phyloP scores from a whole-genome alignment of 2,888 invertebrate species.

The Piscicola geometra region DNA sequence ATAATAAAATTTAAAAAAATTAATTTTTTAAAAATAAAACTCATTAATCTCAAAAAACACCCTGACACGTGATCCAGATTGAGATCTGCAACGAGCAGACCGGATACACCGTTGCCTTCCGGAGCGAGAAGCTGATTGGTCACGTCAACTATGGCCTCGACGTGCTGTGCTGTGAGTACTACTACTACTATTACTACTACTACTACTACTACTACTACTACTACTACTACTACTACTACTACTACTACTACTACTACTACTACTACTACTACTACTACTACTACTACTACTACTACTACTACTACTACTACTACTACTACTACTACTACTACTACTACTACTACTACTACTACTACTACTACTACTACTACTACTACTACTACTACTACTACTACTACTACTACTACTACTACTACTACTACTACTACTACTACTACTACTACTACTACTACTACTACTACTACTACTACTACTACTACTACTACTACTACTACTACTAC shows the following conservation, averaged over 20 bases:
- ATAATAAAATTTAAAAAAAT: no score
- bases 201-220: background rate
- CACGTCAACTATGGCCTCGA: background rate
- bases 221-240: conserved; percentile 1
- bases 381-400: background rate
- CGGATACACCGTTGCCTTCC: background rate
- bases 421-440: background rate
- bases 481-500: conserved; percentile 40
- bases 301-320: conserved; percentile 8
- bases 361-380: conserved; percentile 9
- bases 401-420: background rate
- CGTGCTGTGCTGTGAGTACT: background rate
- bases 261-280: conserved; percentile 11
- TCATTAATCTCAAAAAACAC: no score
- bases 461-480: conserved; percentile 40
- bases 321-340: background rate
- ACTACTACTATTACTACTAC: background rate
- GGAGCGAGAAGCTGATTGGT: background rate
- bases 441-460: conserved; percentile 22
- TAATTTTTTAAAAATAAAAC: no score
- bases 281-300: background rate
- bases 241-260: conserved; percentile 16
- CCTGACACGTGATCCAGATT: background rate
- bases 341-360: background rate
- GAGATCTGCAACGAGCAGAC: background rate